Evolutionary conservation across 2,797 vertebrate genomes (phyloP), one percentile per base, ranked within the genome.

Genomic region (Aldrovandia affinis): DNA sequence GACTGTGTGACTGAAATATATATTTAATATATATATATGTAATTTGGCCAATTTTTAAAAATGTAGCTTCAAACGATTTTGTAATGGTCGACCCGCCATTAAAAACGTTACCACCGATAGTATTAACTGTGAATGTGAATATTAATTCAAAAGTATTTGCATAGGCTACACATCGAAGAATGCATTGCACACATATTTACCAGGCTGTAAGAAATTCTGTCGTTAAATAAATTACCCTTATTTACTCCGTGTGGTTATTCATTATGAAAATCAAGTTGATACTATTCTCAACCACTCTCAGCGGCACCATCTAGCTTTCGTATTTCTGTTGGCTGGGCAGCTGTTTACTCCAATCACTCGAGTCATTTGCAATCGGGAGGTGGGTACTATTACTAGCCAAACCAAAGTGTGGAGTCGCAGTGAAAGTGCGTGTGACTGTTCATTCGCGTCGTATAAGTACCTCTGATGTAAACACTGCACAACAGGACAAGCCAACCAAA

Each of bases 281-380:
- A 6, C 36, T 50, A 42, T 15, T 68, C 63, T 15, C 30, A 14
- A 22, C 68, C 20, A 33, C 39, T 68, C 18, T 73, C 33, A 6
- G 15, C 20, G 4, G 8, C 68, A 42, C 68, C 68, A 73, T 73
- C 20, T 25, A 47, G 42, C 39, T n/a, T 47, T 42, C 68, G 20
- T 14, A 77, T 25, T 77, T 77, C 39, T 73, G 68, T 73, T 73
- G 33, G 14, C 25, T n/a, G 6, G 39, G 42, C 73, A 77, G 73
- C 73, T 77, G 73, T 77, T 77, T 47, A 77, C 42, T 47, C 73
- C 73, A 47, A n/a, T 77, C 73, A 77, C 25, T 25, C 39, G 2
- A 10, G 73, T 77, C 73, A 77, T 77, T 77, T 77, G 47, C 47
- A 44, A 77, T 28, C 42, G 42, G 15, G 9, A 77, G 68, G 39